phyloP scores from a whole-genome alignment of 1,140 invertebrate species.

The Diorhabda sublineata region DNA sequence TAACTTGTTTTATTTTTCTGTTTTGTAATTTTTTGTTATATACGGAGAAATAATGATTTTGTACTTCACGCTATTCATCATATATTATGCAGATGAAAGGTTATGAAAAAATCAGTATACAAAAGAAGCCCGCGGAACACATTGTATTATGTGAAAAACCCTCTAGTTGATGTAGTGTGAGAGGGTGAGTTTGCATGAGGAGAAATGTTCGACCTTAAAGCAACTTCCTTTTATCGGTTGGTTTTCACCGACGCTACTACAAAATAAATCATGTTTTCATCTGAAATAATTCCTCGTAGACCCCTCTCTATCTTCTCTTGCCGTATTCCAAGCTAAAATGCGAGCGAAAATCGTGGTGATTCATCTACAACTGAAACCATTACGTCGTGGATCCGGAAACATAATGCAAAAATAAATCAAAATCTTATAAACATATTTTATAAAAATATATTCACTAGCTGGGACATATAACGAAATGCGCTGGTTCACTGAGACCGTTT shows the following conservation, averaged over 20 bases:
- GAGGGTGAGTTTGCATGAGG: no score
- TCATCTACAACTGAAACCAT: constrained; percentile 31
- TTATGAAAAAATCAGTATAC: no score
- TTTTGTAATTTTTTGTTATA: no score
- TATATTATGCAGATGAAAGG: no score
- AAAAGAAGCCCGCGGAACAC: no score
- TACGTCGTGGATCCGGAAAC: constrained; percentile 25
- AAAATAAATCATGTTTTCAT: constrained; percentile 12
- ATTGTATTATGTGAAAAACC: no score
- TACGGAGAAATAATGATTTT: no score
- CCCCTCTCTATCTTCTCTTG: background rate
- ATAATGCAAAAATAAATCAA: constrained; percentile 38
- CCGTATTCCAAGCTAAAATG: constrained; percentile 12
- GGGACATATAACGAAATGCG: constrained; percentile 25
- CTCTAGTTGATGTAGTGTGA: no score
- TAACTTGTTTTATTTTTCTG: no score
- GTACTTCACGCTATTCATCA: no score
- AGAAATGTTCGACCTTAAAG: background rate
- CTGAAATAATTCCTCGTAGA: constrained; percentile 14
- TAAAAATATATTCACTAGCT: constrained; percentile 37
- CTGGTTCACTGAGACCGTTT: constrained; percentile 26
- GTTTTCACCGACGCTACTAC: background rate
- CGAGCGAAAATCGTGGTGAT: constrained; percentile 26
- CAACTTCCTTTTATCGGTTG: background rate
- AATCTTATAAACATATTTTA: constrained; percentile 42